Percentiles rank a stretch among this genome's conserved stretches.
These are phyloP conservation scores for Monochamus saltuarius DNA, from an alignment of 1,140 invertebrate species.

Conservation along the genomic window DNA sequence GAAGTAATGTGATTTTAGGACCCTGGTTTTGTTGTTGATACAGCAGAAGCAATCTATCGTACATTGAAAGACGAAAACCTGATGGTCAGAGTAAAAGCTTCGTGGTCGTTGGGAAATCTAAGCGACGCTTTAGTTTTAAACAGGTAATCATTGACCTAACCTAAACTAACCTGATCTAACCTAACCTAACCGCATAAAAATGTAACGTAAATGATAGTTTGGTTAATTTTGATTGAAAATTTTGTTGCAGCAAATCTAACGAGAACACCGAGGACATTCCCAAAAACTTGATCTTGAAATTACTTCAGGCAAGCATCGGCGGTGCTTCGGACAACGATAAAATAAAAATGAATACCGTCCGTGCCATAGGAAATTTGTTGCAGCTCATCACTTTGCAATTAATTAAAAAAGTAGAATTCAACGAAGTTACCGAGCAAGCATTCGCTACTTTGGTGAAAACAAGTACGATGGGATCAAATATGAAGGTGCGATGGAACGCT, in stretches of 20 bases:
- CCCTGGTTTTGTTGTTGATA: slow-evolving; percentile 68
- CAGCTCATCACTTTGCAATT: slow-evolving; percentile 62
- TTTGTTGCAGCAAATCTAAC: slow-evolving; percentile 14
- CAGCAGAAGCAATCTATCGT: slow-evolving; percentile 65
- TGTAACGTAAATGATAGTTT: too few relatives aligned
- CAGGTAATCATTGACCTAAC: slow-evolving; percentile 41
- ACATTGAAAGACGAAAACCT: slow-evolving; percentile 64
- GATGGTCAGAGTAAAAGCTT: slow-evolving; percentile 72
- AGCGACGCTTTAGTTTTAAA: slow-evolving; percentile 73
- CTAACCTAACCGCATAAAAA: too few relatives aligned
- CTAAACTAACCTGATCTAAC: background rate
- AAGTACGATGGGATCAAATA: slow-evolving; percentile 66
- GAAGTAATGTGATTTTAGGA: slow-evolving; percentile 44
- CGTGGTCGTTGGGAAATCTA: slow-evolving; percentile 83
- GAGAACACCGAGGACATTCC: slow-evolving; percentile 60
- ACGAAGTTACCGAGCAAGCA: slow-evolving; percentile 56
- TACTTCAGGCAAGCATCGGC: slow-evolving; percentile 65
- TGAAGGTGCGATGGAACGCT: slow-evolving; percentile 88
- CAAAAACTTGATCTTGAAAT: slow-evolving; percentile 64
- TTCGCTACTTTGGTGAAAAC: slow-evolving; percentile 67
- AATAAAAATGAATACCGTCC: slow-evolving; percentile 76
- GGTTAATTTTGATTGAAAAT: background rate
- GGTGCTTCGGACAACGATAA: slow-evolving; percentile 74
- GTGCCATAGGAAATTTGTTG: slow-evolving; percentile 78
- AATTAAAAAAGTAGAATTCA: slow-evolving; percentile 54